phyloP scores from a whole-genome alignment of 2,113 vertebrate genomes.

The Equus przewalskii region DNA sequence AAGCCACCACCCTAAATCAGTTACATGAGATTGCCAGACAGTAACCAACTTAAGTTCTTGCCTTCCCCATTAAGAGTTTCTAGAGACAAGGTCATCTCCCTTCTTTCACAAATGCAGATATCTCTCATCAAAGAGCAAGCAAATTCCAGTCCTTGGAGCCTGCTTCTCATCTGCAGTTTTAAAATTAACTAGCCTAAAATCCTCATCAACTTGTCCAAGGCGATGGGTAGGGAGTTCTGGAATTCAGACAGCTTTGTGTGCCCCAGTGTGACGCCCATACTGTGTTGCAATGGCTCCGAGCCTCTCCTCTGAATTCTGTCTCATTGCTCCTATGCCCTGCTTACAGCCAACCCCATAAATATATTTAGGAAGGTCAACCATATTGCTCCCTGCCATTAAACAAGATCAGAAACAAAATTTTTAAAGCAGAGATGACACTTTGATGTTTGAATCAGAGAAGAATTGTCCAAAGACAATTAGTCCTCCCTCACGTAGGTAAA shows the following conservation, averaged over 20 bases:
- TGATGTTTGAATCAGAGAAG: neutral
- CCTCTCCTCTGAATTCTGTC: neutral
- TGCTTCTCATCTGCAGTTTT: too few species aligned
- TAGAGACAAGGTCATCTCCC: too few species aligned
- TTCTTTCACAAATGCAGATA: too few species aligned
- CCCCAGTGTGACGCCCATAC: accelerated
- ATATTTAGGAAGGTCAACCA: neutral
- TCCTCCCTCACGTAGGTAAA: neutral
- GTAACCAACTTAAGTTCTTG: too few species aligned
- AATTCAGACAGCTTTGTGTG: neutral
- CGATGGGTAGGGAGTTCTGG: accelerated
- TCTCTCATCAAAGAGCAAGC: too few species aligned
- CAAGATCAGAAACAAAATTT: neutral
- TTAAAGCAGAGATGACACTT: neutral
- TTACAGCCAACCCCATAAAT: neutral
- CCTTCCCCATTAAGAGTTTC: too few species aligned
- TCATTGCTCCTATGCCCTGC: neutral
- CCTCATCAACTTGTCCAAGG: neutral
- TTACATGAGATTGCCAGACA: too few species aligned
- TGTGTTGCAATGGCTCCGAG: neutral
- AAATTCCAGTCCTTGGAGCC: too few species aligned
- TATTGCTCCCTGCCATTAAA: neutral
- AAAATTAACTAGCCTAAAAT: too few species aligned
- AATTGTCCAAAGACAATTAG: neutral
- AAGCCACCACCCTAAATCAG: too few species aligned